Percentiles rank a stretch among this genome's conserved stretches.
These are phyloP conservation scores for Lomographa bimaculata DNA, from an alignment of 2,888 invertebrate species.

Conservation along the genomic window DNA sequence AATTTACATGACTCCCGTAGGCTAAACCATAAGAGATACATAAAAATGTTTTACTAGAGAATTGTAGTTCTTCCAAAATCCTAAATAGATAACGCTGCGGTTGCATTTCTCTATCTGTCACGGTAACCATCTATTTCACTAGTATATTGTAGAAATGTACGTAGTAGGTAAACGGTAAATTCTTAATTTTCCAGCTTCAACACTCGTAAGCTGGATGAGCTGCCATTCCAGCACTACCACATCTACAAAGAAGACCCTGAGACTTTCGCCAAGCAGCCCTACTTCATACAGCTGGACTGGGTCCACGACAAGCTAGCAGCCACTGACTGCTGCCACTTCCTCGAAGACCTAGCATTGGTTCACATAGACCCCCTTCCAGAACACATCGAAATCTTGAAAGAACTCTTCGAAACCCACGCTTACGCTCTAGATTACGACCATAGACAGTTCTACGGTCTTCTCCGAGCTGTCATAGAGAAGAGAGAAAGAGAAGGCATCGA, in stretches of 20 bases:
- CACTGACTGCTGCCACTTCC: constrained; percentile 88
- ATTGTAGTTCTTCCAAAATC: too few relatives aligned
- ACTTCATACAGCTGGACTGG: constrained; percentile 91
- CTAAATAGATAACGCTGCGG: too few relatives aligned
- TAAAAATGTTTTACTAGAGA: too few relatives aligned
- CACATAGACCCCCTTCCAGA: constrained; percentile 73
- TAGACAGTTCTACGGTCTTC: constrained; percentile 90
- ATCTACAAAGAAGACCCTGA: constrained; percentile 77
- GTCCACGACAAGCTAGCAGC: constrained; percentile 91
- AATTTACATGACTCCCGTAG: too few relatives aligned
- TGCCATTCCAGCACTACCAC: constrained; percentile 90
- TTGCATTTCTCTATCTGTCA: too few relatives aligned
- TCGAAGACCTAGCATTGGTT: constrained; percentile 88
- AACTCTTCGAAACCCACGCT: constrained; percentile 88
- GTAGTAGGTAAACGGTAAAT: too few relatives aligned
- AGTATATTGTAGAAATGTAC: too few relatives aligned
- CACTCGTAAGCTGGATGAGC: constrained; percentile 90
- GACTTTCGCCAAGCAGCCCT: constrained; percentile 86
- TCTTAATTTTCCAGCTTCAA: constrained; percentile 88
- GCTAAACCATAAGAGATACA: too few relatives aligned
- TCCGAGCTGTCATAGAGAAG: constrained; percentile 66
- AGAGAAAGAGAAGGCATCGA: constrained; percentile 59
- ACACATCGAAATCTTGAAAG: constrained; percentile 84
- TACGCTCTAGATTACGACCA: constrained; percentile 91
- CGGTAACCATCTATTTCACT: too few relatives aligned